Evolutionary conservation across 2,797 vertebrate genomes (phyloP).

Genomic region (Sebastes iracundus): DNA sequence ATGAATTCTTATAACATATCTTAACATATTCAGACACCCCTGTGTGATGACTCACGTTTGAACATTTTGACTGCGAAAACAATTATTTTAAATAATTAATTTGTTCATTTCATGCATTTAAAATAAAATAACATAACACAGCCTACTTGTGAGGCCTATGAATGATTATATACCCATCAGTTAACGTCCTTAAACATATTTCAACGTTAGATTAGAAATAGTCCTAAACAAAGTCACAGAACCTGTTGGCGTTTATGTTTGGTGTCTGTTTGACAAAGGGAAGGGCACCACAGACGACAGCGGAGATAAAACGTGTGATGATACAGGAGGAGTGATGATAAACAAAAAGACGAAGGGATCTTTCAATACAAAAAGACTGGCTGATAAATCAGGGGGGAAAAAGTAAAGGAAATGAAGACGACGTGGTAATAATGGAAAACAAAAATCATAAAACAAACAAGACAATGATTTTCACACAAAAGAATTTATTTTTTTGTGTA

Average conservation of each 20-base stretch:
- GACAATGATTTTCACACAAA: slow-evolving; percentile 84
- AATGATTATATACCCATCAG: not conserved
- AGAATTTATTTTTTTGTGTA: slow-evolving; percentile 82
- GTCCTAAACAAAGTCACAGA: not conserved
- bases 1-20: not conserved
- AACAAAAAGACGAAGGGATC: not conserved
- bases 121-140: not conserved
- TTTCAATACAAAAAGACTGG: not conserved
- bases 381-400: not conserved
- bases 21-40: not conserved
- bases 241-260: not conserved
- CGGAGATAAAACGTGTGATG: slow-evolving; percentile 16
- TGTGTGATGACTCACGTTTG: not conserved
- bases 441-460: slow-evolving; percentile 80
- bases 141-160: not conserved
- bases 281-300: not conserved
- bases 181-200: not conserved
- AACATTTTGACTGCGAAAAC: not conserved
- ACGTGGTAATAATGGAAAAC: slow-evolving; percentile 56
- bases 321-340: slow-evolving; percentile 25
- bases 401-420: slow-evolving; percentile 37
- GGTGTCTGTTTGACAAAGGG: not conserved
- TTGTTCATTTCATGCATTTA: not conserved
- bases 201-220: not conserved
- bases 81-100: not conserved